Evolutionary conservation across 2,113 vertebrate species (phyloP).

Genomic region (mouse (Mus musculus)): DNA sequence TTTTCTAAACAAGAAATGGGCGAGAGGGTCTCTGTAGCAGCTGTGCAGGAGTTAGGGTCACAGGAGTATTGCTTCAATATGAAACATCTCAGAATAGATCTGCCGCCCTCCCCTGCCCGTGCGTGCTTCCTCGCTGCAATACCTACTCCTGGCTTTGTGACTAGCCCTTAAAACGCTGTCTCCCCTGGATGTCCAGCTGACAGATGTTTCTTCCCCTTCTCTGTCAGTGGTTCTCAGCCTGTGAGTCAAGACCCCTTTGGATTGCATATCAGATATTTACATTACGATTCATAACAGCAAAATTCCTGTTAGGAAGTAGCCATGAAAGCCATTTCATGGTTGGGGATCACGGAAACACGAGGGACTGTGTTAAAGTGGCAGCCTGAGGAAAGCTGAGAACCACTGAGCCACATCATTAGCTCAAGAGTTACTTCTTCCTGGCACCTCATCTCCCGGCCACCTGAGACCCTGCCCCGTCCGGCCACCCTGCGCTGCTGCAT

Average conservation of each 20-base stretch:
- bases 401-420: background rate
- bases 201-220: background rate
- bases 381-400: background rate
- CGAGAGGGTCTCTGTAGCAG: background rate
- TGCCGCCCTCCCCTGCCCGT: background rate
- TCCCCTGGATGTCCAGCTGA: accelerated
- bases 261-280: background rate
- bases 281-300: background rate
- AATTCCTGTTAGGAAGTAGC: background rate
- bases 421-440: background rate
- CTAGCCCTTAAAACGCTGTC: background rate
- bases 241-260: background rate
- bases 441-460: background rate
- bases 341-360: background rate
- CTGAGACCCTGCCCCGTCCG: background rate
- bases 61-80: background rate
- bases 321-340: background rate
- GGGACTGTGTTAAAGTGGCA: background rate
- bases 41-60: background rate
- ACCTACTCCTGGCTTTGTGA: background rate
- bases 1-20: background rate
- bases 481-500: background rate
- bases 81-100: too few species aligned
- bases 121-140: background rate
- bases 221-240: background rate